phyloP scores from a whole-genome alignment of 1,140 invertebrate genomes.

The Dolichoris vasculosae region DNA sequence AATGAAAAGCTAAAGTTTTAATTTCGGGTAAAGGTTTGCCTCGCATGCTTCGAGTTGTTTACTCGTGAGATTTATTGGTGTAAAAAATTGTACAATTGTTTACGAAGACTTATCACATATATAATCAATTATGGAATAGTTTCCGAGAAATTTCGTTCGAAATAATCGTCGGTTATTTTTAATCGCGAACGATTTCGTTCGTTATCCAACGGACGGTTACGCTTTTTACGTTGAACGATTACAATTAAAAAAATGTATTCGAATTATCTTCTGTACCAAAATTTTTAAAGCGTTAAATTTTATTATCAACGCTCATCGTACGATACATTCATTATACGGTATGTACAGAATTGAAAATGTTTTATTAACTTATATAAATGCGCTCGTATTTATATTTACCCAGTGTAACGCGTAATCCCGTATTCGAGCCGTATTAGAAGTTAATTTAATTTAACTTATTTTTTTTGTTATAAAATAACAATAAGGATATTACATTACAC shows the following conservation, averaged over 20 bases:
- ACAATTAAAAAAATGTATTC: neutral
- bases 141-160: conserved; percentile 13
- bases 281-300: too few relatives aligned
- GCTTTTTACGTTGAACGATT: neutral
- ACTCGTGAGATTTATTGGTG: neutral
- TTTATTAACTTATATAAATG: too few relatives aligned
- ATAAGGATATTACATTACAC: neutral
- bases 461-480: conserved; percentile 1
- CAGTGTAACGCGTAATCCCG: too few relatives aligned
- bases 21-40: too few relatives aligned
- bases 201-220: neutral
- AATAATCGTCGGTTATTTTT: conserved; percentile 30
- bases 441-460: neutral
- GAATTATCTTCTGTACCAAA: neutral
- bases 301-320: too few relatives aligned
- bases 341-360: too few relatives aligned
- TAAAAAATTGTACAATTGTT: conserved; percentile 9
- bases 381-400: too few relatives aligned
- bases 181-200: conserved; percentile 9
- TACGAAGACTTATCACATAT: conserved; percentile 19
- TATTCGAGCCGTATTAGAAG: neutral
- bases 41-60: neutral
- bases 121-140: conserved; percentile 12
- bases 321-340: too few relatives aligned
- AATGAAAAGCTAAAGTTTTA: too few relatives aligned